Conservation (phyloP, 2,113 vertebrate species). For the Eidolon helvum region DNA sequence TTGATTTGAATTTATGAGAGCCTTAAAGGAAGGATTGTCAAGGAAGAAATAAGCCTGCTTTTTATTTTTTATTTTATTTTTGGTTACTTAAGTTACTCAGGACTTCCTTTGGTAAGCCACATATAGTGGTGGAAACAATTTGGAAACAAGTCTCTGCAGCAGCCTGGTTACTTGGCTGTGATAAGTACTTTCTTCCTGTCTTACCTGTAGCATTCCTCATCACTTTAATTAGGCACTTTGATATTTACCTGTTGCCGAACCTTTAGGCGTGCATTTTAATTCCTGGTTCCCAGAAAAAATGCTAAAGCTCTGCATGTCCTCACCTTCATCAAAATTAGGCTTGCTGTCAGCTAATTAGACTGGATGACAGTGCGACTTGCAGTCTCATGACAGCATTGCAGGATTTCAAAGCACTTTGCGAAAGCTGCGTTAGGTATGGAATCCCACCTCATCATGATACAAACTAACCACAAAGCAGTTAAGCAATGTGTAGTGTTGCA, state of each 20-base stretch:
- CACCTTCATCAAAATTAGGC: neutral
- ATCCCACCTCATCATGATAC: neutral
- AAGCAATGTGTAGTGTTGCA: neutral
- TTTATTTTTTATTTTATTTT: neutral
- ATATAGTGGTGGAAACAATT: neutral
- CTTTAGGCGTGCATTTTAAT: conserved; percentile 33
- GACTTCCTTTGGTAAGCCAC: conserved; percentile 1
- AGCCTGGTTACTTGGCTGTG: neutral
- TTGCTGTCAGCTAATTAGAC: neutral
- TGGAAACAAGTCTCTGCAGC: neutral
- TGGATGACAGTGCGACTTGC: neutral
- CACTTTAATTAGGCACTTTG: neutral
- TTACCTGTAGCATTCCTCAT: neutral
- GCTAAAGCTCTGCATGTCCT: neutral
- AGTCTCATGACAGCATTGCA: neutral
- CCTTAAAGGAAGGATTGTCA: conserved; percentile 1
- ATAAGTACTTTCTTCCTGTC: neutral
- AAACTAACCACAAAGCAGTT: neutral
- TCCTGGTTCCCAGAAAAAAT: neutral
- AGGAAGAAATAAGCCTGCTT: neutral
- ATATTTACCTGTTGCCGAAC: conserved; percentile 34
- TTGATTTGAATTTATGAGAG: conserved; percentile 20
- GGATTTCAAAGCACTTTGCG: neutral
- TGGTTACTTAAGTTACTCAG: neutral
- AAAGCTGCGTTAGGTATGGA: neutral